Evolutionary conservation across 92 coral and sea anemone species (phyloP).

Genomic region (Palythoa heliodiscus): DNA sequence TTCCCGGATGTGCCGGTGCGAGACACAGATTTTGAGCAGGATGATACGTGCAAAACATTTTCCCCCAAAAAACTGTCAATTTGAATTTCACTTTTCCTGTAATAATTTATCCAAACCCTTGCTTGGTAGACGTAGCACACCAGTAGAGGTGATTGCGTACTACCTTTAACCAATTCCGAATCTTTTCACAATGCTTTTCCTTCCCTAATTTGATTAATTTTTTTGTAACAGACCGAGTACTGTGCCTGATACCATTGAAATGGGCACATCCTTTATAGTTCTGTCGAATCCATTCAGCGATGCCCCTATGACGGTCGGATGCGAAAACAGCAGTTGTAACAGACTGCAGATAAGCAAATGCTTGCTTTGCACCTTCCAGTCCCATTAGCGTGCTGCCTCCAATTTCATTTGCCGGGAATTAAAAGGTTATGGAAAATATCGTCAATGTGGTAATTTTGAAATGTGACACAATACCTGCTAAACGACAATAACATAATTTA

Average conservation of each 20-base stretch:
- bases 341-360: slow-evolving; percentile 40
- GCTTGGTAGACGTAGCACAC: slow-evolving; percentile 17
- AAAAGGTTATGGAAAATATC: not conserved
- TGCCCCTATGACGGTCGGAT: slow-evolving; percentile 26
- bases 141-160: slow-evolving; percentile 24
- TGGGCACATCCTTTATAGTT: no score
- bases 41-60: no score
- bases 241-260: slow-evolving; percentile 34
- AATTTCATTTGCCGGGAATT: slow-evolving; percentile 57
- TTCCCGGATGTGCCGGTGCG: no score
- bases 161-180: slow-evolving; percentile 33
- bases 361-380: slow-evolving; percentile 63
- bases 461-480: not conserved
- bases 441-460: no score
- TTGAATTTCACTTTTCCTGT: slow-evolving; percentile 22
- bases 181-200: no score
- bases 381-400: slow-evolving; percentile 58
- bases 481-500: no score
- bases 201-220: no score
- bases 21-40: no score
- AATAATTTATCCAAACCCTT: not conserved
- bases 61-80: no score
- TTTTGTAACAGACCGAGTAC: no score
- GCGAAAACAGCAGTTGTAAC: slow-evolving; percentile 9
- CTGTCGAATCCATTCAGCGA: no score